Percentiles rank a stretch among this genome's conserved stretches.
Evolutionary conservation across 2,113 vertebrate species (phyloP).

Genomic region (Caracal caracal): DNA sequence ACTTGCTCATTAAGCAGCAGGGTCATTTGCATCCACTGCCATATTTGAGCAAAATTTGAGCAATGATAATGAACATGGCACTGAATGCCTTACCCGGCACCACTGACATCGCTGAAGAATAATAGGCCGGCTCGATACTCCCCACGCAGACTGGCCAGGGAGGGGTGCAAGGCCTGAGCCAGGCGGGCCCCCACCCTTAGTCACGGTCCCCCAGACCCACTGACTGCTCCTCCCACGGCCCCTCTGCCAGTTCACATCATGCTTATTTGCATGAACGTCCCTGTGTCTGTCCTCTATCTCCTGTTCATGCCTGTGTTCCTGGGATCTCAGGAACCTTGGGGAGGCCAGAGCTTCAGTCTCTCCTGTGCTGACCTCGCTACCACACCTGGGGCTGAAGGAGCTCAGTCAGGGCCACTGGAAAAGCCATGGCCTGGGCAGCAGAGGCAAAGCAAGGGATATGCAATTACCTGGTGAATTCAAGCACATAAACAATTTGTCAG

Average conservation of each 20-base stretch:
- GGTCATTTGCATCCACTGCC: not conserved
- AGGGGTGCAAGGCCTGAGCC: not conserved
- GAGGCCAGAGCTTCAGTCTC: not conserved
- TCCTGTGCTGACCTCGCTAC: not conserved
- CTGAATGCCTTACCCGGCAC: not conserved
- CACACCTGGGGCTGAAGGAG: not conserved
- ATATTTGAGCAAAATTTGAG: not conserved
- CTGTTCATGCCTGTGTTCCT: not conserved
- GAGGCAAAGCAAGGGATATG: not conserved
- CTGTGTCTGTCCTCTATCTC: not conserved
- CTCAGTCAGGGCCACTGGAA: not conserved
- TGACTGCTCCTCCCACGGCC: fast-evolving
- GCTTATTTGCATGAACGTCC: not conserved
- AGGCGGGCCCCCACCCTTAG: not conserved
- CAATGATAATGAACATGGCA: not conserved
- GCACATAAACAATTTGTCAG: slow-evolving; percentile 34
- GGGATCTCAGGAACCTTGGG: not conserved
- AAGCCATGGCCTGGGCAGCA: not conserved
- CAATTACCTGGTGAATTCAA: slow-evolving; percentile 61
- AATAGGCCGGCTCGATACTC: not conserved
- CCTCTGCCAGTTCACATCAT: too few species aligned
- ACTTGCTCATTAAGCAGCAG: not conserved
- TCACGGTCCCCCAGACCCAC: not conserved
- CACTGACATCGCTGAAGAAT: not conserved
- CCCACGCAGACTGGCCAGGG: not conserved